Conservation (phyloP, 2,888 invertebrate species). For the Shargacucullia verbasci region DNA sequence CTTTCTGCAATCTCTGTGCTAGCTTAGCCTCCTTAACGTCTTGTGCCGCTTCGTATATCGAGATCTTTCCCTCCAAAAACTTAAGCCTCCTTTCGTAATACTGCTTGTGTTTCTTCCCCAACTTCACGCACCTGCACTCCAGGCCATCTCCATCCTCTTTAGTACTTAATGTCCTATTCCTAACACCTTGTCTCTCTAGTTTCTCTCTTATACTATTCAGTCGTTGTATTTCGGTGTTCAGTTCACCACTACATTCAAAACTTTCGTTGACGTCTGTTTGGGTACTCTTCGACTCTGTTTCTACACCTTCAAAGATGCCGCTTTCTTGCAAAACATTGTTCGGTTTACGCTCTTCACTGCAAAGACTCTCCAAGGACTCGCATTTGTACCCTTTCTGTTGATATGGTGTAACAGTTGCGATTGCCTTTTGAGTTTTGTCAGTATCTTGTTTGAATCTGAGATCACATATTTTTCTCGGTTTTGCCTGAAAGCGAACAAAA, state of each 20-base stretch:
- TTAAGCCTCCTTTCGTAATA: slow-evolving; percentile 91
- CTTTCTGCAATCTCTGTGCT: slow-evolving; percentile 90
- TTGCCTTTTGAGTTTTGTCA: slow-evolving; percentile 88
- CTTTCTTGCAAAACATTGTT: slow-evolving; percentile 91
- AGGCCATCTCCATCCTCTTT: slow-evolving; percentile 81
- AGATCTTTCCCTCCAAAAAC: slow-evolving; percentile 90
- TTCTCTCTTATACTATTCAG: slow-evolving; percentile 90
- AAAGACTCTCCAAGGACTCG: slow-evolving; percentile 83
- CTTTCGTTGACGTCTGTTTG: slow-evolving; percentile 89
- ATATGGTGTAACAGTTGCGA: slow-evolving; percentile 91
- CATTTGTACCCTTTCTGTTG: slow-evolving; percentile 84
- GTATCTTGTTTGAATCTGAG: slow-evolving; percentile 78
- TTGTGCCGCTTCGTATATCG: slow-evolving; percentile 91
- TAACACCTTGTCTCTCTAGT: slow-evolving; percentile 89
- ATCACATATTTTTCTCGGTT: slow-evolving; percentile 83
- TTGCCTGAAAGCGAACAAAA: slow-evolving; percentile 71
- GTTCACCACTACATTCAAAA: slow-evolving; percentile 86
- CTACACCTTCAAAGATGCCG: slow-evolving; percentile 92
- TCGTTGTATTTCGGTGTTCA: slow-evolving; percentile 90
- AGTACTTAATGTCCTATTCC: slow-evolving; percentile 82
- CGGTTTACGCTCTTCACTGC: slow-evolving; percentile 85
- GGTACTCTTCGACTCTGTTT: slow-evolving; percentile 83
- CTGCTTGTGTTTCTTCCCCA: slow-evolving; percentile 89
- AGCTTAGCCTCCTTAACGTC: slow-evolving; percentile 90
- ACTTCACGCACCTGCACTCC: slow-evolving; percentile 86